Evolutionary conservation across 2,113 vertebrate genomes (phyloP).

Genomic region (Terrapene triunguis): DNA sequence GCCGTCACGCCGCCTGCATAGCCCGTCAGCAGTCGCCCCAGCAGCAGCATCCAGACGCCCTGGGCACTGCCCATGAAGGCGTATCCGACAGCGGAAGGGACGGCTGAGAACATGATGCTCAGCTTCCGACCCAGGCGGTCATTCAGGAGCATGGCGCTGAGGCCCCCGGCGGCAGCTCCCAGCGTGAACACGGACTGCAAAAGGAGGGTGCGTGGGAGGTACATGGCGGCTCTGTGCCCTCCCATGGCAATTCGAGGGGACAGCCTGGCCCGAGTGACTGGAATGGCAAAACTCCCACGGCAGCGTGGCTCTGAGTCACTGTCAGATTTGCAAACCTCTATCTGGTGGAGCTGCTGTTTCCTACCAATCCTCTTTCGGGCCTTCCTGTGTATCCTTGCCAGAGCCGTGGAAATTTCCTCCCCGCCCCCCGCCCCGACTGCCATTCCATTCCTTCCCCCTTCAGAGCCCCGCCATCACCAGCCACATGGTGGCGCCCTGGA

Average conservation of each 20-base stretch:
- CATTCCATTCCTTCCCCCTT: not conserved
- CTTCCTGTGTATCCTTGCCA: not conserved
- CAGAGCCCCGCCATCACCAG: not conserved
- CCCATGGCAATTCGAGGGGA: not conserved
- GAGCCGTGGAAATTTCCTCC: not conserved
- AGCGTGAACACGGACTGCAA: slow-evolving; percentile 88
- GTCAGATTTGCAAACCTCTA: not conserved
- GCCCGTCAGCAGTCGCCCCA: slow-evolving; percentile 90
- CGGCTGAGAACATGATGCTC: slow-evolving; percentile 92
- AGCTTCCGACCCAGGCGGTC: slow-evolving; percentile 92
- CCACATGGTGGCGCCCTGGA: not conserved
- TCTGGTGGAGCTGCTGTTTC: not conserved
- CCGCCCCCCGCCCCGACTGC: too few relatives aligned
- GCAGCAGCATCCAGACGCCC: slow-evolving; percentile 86
- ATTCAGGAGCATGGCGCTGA: slow-evolving; percentile 92
- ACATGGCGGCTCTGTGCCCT: too few relatives aligned
- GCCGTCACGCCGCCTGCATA: slow-evolving; percentile 89
- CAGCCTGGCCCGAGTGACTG: not conserved
- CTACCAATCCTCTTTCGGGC: not conserved
- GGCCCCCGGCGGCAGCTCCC: slow-evolving; percentile 87
- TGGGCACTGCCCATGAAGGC: slow-evolving; percentile 87
- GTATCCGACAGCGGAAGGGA: slow-evolving; percentile 87
- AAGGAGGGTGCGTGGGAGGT: not conserved
- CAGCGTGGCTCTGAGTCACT: not conserved
- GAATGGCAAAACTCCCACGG: not conserved